A percentile compares a stretch with the other conserved stretches of the same genome.
These are phyloP conservation scores for Polydrusus tereticollis DNA, from an alignment of 2,888 invertebrate species.

Conservation along the genomic window DNA sequence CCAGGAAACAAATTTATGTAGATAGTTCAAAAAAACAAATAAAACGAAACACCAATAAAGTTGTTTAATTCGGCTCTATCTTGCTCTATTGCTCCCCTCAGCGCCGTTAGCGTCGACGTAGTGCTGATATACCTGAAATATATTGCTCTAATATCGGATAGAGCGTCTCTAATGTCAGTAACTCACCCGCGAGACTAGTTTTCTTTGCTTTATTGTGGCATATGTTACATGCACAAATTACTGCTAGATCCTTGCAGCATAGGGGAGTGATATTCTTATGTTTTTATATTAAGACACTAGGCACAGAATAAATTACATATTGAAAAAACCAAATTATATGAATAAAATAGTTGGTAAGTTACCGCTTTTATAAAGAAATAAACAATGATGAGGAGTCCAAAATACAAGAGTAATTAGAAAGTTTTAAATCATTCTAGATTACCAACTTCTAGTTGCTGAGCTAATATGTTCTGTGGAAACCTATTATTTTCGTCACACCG, in stretches of 20 bases:
- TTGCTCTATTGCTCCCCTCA: conserved; percentile 12
- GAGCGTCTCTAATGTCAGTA: background rate
- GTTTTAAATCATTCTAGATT: too few relatives aligned
- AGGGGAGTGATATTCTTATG: background rate
- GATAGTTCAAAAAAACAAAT: background rate
- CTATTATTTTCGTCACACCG: too few relatives aligned
- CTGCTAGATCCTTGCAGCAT: background rate
- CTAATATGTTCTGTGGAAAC: too few relatives aligned
- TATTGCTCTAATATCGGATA: conserved; percentile 6
- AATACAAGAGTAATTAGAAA: too few relatives aligned
- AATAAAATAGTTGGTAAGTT: too few relatives aligned
- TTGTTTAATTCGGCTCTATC: conserved; percentile 6
- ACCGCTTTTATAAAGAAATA: too few relatives aligned
- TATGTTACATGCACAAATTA: background rate
- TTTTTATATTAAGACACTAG: background rate
- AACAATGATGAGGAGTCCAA: too few relatives aligned
- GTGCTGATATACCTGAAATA: conserved; percentile 25
- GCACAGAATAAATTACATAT: too few relatives aligned
- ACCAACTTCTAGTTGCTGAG: too few relatives aligned
- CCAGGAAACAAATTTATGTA: background rate
- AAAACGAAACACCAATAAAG: background rate
- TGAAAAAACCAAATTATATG: too few relatives aligned
- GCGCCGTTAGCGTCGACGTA: conserved; percentile 8
- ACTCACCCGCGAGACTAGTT: conserved; percentile 6
- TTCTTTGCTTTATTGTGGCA: background rate